phyloP scores from a whole-genome alignment of 2,888 invertebrate genomes.

The Papilio demoleus region DNA sequence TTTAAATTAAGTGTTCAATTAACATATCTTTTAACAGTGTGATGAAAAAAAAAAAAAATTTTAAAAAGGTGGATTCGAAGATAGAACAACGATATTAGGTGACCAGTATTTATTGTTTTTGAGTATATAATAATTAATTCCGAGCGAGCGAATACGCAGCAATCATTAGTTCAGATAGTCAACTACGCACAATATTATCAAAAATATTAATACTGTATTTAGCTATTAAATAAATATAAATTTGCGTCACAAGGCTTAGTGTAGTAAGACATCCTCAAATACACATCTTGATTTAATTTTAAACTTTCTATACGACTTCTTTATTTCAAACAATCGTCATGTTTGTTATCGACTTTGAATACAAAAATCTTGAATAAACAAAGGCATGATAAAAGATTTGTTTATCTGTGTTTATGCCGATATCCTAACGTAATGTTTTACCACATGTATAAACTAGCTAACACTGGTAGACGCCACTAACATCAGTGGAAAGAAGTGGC shows the following conservation, averaged over 20 bases:
- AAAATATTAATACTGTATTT: background rate
- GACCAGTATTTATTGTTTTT: too few relatives aligned
- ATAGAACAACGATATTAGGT: too few relatives aligned
- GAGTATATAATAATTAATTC: background rate
- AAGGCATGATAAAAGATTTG: constrained; percentile 8
- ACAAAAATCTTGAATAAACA: constrained; percentile 16
- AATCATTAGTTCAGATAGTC: background rate
- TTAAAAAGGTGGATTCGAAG: too few relatives aligned
- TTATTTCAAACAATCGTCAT: constrained; percentile 14
- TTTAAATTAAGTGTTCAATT: too few relatives aligned
- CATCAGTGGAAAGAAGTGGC: too few relatives aligned
- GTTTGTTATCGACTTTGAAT: constrained; percentile 16
- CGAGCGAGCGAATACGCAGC: background rate
- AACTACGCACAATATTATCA: constrained; percentile 11
- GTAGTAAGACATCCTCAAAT: background rate
- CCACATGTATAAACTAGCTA: background rate
- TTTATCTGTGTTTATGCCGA: background rate
- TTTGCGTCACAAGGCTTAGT: constrained; percentile 11
- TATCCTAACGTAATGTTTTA: background rate
- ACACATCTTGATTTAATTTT: constrained; percentile 9
- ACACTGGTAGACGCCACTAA: too few relatives aligned
- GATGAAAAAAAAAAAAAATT: too few relatives aligned
- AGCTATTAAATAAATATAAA: background rate
- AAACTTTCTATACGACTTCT: constrained; percentile 4
- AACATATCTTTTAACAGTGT: too few relatives aligned